A percentile compares a stretch with the other conserved stretches of the same genome.
These are phyloP conservation scores for Drosophila kepulauana DNA, from an alignment of 1,140 invertebrate genomes.

Conservation along the genomic window DNA sequence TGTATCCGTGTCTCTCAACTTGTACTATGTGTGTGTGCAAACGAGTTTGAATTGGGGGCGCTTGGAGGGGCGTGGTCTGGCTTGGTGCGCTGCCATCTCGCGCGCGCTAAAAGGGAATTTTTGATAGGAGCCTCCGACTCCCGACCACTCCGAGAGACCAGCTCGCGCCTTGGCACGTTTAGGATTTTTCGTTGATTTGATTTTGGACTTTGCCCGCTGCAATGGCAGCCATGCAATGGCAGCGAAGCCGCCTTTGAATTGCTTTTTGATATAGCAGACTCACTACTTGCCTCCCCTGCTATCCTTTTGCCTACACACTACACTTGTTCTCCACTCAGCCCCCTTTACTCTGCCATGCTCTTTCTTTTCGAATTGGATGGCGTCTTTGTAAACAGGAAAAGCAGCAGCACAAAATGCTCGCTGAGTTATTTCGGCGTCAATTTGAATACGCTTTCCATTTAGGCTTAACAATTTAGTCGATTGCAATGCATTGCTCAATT, in stretches of 20 bases:
- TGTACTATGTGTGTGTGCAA: conserved; percentile 4
- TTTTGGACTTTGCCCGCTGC: conserved; percentile 75
- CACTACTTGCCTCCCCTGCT: background rate
- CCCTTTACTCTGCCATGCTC: background rate
- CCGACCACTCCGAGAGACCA: conserved; percentile 4
- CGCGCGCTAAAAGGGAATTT: conserved; percentile 73
- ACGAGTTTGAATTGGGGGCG: conserved; percentile 42
- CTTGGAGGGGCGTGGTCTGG: background rate
- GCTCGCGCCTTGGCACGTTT: conserved; percentile 70
- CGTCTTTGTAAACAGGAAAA: conserved; percentile 56
- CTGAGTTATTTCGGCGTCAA: conserved; percentile 49
- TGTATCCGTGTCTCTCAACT: conserved; percentile 26
- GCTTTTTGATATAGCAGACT: conserved; percentile 70
- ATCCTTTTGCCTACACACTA: background rate
- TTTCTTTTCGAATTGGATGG: conserved; percentile 24
- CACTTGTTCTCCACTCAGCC: too few species aligned
- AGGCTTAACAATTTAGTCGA: background rate
- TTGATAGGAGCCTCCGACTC: conserved; percentile 54
- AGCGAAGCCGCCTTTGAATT: conserved; percentile 61
- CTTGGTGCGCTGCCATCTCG: conserved; percentile 31
- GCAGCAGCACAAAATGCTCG: conserved; percentile 37
- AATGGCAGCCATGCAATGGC: conserved; percentile 59
- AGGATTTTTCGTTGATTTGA: conserved; percentile 81
- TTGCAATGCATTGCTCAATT: background rate
- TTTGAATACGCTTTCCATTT: conserved; percentile 42